phyloP scores from a whole-genome alignment of 2,113 vertebrate genomes.

The Takifugu bimaculatus region DNA sequence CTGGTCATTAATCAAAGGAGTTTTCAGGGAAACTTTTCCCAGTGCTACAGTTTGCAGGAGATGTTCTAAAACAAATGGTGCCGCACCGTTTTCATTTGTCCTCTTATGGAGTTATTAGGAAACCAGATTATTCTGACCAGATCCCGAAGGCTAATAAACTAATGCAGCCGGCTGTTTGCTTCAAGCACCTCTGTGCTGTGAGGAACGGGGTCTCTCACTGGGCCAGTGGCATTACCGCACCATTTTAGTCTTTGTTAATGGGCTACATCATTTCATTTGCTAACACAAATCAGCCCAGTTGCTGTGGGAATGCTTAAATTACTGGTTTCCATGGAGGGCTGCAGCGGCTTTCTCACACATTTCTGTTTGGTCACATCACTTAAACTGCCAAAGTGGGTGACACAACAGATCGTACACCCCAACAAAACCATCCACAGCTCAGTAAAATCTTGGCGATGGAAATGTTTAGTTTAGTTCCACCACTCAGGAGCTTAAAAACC shows the following conservation, averaged over 20 bases:
- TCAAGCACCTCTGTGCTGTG: not conserved
- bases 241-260: slow-evolving; percentile 2
- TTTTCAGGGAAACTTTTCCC: too few species aligned
- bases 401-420: too few species aligned
- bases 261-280: slow-evolving; percentile 8
- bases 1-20: slow-evolving; percentile 28
- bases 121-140: too few species aligned
- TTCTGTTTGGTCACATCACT: too few species aligned
- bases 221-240: not conserved
- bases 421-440: not conserved
- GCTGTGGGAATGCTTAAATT: slow-evolving; percentile 14
- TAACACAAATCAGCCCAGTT: slow-evolving; percentile 11
- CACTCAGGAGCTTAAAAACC: too few species aligned
- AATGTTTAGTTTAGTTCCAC: not conserved
- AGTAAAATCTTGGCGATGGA: not conserved
- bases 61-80: too few species aligned
- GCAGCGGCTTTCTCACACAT: not conserved
- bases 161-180: too few species aligned
- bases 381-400: too few species aligned
- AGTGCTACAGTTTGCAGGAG: too few species aligned
- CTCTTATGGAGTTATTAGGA: too few species aligned
- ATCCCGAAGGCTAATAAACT: too few species aligned
- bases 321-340: not conserved
- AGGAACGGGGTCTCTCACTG: not conserved
- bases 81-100: too few species aligned